phyloP scores from a whole-genome alignment of 2,888 invertebrate species.

The Sclerodermus sp. region DNA sequence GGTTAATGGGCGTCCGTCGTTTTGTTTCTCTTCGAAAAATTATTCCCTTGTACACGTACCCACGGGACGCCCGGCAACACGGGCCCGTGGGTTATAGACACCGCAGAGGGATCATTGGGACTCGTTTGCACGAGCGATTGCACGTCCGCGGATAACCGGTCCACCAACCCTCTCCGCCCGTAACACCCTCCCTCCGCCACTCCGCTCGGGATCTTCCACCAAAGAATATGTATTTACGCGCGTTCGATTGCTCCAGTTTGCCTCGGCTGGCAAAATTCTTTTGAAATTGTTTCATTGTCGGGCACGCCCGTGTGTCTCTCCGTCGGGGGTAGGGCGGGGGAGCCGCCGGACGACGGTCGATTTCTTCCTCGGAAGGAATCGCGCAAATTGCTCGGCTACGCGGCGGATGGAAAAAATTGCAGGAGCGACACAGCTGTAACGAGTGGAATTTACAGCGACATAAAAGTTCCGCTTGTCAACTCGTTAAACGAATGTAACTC shows the following conservation, averaged over 20 bases:
- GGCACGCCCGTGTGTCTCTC: too few species aligned
- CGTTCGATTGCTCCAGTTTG: not conserved
- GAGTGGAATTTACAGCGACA: slow-evolving; percentile 25
- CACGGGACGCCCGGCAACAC: not conserved
- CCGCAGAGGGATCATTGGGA: not conserved
- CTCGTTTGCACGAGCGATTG: slow-evolving; percentile 6
- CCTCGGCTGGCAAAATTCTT: slow-evolving; percentile 1
- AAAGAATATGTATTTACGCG: not conserved
- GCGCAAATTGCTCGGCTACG: too few species aligned
- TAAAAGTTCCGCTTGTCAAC: slow-evolving; percentile 22
- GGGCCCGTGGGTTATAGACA: not conserved
- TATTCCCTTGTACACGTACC: slow-evolving; percentile 2
- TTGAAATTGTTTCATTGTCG: too few species aligned
- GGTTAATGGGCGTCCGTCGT: slow-evolving; percentile 28
- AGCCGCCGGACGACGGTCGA: too few species aligned
- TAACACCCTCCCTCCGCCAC: too few species aligned
- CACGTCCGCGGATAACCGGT: slow-evolving; percentile 2
- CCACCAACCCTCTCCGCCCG: too few species aligned
- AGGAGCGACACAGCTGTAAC: slow-evolving; percentile 15
- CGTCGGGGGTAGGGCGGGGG: too few species aligned
- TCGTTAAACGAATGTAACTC: slow-evolving; percentile 18
- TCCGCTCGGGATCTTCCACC: too few species aligned
- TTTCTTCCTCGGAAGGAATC: too few species aligned
- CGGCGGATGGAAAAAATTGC: too few species aligned
- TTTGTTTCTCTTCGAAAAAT: slow-evolving; percentile 25